These are phyloP conservation scores for Rhea americana DNA, from an alignment of 2,113 vertebrate genomes.

Conservation along the genomic window DNA sequence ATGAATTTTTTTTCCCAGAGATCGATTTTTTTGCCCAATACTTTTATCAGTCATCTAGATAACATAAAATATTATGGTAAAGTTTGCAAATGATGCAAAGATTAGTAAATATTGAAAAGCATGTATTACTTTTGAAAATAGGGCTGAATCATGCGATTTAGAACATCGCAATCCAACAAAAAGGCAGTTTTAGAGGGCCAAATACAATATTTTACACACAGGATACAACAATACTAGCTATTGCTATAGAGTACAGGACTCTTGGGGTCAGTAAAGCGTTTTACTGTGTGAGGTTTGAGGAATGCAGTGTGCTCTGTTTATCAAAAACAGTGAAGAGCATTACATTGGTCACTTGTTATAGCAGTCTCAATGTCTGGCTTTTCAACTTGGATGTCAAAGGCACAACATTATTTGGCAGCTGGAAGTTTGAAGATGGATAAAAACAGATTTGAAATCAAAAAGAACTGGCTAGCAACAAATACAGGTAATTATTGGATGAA, in stretches of 20 bases:
- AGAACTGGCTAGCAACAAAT: background rate
- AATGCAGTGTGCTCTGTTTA: background rate
- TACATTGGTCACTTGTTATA: background rate
- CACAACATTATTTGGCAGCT: background rate
- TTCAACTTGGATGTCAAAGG: background rate
- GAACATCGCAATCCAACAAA: background rate
- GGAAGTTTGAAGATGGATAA: background rate
- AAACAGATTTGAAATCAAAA: background rate
- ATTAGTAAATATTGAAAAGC: background rate
- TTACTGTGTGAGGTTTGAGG: background rate
- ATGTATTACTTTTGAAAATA: background rate
- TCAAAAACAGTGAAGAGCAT: background rate
- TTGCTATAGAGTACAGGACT: background rate
- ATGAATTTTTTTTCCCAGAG: background rate
- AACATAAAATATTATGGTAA: background rate
- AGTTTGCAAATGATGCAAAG: background rate
- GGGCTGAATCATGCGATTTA: background rate
- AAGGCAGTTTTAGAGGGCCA: background rate
- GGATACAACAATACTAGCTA: background rate
- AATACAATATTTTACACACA: background rate
- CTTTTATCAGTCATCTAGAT: background rate
- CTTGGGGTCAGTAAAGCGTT: background rate
- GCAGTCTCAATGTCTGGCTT: background rate
- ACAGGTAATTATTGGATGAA: background rate
- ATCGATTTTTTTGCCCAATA: background rate